phyloP scores from a whole-genome alignment of 2,113 vertebrate species.

The Notothenia rossii region DNA sequence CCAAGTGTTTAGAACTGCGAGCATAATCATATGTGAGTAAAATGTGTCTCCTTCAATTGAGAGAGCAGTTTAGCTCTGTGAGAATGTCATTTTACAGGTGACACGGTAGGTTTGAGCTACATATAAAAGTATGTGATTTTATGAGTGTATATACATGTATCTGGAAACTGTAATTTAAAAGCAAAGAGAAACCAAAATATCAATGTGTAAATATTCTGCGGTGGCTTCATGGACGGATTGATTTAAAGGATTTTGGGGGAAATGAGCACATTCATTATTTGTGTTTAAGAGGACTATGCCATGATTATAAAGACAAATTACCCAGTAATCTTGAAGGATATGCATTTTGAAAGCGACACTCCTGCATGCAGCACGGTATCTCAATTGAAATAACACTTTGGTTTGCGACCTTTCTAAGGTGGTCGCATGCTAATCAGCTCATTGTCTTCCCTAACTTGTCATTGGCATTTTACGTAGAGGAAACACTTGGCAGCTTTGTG shows the following conservation, averaged over 20 bases:
- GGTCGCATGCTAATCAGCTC: conserved; percentile 60
- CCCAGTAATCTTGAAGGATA: not conserved
- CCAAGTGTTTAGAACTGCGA: too few species aligned
- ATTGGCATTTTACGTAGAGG: conserved; percentile 51
- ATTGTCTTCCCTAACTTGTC: conserved; percentile 63
- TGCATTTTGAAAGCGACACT: conserved; percentile 16
- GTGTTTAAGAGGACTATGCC: too few species aligned
- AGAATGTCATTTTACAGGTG: too few species aligned
- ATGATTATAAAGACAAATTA: not conserved
- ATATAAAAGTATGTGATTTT: not conserved
- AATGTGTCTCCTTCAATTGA: too few species aligned
- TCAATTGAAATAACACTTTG: conserved; percentile 39
- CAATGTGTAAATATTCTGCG: not conserved
- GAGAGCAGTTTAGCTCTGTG: too few species aligned
- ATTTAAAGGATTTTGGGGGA: not conserved
- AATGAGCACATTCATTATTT: too few species aligned
- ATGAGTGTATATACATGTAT: not conserved
- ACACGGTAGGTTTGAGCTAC: too few species aligned
- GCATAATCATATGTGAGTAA: too few species aligned
- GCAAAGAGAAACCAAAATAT: not conserved
- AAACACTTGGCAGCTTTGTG: conserved; percentile 45
- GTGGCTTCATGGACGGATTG: not conserved
- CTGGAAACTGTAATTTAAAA: not conserved
- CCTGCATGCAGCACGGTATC: conserved; percentile 6
- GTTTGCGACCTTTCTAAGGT: conserved; percentile 24